Conservation (phyloP, 2,797 vertebrate species). For the Pseudochirops corinnae region DNA sequence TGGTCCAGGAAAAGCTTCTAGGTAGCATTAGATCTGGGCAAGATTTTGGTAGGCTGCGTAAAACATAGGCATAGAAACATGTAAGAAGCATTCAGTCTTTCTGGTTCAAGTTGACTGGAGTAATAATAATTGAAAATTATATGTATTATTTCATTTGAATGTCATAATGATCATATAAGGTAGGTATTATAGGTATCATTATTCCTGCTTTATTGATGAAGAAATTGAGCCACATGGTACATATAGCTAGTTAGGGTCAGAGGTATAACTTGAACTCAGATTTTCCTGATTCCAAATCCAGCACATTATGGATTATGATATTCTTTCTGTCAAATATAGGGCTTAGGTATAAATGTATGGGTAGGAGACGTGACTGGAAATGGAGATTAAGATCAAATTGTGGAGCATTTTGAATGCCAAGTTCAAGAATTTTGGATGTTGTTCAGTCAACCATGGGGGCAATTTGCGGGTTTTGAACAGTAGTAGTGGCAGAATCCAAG, state of each 20-base stretch:
- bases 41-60: background rate
- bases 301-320: too few relatives aligned
- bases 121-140: background rate
- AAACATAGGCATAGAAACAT: background rate
- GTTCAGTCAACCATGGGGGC: too few relatives aligned
- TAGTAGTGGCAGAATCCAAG: too few relatives aligned
- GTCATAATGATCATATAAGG: background rate
- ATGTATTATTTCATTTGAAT: background rate
- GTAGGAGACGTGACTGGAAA: too few relatives aligned
- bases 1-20: background rate
- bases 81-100: background rate
- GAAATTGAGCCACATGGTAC: background rate
- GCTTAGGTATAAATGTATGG: too few relatives aligned
- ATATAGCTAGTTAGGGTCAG: background rate
- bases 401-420: too few relatives aligned
- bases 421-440: too few relatives aligned
- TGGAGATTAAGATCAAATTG: too few relatives aligned
- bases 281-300: too few relatives aligned
- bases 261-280: too few relatives aligned
- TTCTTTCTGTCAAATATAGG: too few relatives aligned
- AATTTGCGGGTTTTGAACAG: too few relatives aligned
- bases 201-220: background rate
- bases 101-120: background rate
- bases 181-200: background rate
- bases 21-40: background rate